Evolutionary conservation across 1,140 invertebrate genomes (phyloP).

Genomic region (Papilio polytes): DNA sequence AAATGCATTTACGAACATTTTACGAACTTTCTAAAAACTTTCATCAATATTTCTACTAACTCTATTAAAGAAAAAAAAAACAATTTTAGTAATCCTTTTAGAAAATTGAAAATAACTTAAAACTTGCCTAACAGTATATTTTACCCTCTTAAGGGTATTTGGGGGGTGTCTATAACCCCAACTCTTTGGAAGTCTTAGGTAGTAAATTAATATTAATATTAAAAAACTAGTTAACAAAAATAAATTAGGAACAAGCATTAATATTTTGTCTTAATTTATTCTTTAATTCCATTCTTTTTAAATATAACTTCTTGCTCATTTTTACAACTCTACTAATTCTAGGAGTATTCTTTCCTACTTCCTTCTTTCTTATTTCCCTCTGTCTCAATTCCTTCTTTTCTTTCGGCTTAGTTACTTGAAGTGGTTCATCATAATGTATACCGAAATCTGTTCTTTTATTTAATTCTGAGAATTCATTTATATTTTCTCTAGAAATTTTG

Average conservation of each 20-base stretch:
- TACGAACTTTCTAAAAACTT: too few species aligned
- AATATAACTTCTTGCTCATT: conserved; percentile 20
- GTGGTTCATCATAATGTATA: conserved; percentile 46
- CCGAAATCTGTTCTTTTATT: conserved; percentile 59
- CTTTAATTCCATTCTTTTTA: conserved; percentile 23
- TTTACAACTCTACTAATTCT: conserved; percentile 19
- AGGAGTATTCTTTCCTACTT: neutral
- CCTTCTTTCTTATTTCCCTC: conserved; percentile 4
- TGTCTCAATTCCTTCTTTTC: neutral
- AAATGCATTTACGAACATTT: too few species aligned
- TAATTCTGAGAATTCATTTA: conserved; percentile 67
- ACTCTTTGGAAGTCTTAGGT: too few species aligned
- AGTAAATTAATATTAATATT: neutral
- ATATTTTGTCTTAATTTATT: conserved; percentile 17
- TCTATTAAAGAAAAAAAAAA: too few species aligned
- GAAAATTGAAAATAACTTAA: too few species aligned
- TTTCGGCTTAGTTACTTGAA: neutral
- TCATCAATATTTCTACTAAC: too few species aligned
- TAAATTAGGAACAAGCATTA: neutral
- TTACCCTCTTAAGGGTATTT: too few species aligned
- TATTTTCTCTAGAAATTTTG: conserved; percentile 64
- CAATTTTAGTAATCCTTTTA: too few species aligned
- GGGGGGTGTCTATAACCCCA: too few species aligned
- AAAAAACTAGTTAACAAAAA: neutral
- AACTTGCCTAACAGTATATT: too few species aligned